phyloP scores from a whole-genome alignment of 2,113 vertebrate species.

The Psittacus erithacus region DNA sequence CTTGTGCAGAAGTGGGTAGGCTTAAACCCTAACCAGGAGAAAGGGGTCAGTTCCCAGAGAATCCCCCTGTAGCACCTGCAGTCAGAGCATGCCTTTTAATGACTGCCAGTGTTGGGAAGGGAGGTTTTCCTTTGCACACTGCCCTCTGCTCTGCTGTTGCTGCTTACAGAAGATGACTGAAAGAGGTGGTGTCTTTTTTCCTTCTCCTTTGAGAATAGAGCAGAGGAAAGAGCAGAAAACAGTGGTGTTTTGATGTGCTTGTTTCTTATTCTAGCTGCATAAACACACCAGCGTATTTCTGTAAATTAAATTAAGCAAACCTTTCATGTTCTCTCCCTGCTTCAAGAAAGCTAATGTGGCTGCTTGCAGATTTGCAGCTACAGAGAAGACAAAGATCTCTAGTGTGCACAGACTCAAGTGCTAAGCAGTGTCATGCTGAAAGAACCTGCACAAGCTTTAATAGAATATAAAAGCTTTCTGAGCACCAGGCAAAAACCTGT shows the following conservation, averaged over 20 bases:
- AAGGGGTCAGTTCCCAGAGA: not conserved
- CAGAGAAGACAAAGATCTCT: not conserved
- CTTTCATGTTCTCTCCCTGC: constrained; percentile 11
- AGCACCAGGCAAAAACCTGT: not conserved
- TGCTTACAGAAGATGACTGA: not conserved
- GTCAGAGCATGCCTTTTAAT: not conserved
- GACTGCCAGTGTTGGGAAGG: not conserved
- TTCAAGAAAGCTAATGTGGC: constrained; percentile 6
- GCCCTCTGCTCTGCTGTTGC: not conserved
- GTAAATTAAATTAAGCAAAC: constrained; percentile 43
- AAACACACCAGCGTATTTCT: not conserved
- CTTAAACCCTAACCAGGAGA: not conserved
- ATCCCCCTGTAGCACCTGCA: not conserved
- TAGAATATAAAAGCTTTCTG: constrained; percentile 34
- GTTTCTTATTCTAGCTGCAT: constrained; percentile 23
- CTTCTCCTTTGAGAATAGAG: not conserved
- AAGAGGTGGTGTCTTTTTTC: not conserved
- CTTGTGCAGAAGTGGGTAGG: not conserved
- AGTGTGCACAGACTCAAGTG: not conserved
- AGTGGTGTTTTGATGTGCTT: not conserved
- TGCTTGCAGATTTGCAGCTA: constrained; percentile 37
- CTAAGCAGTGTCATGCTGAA: not conserved
- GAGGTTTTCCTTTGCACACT: not conserved
- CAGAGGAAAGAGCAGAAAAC: not conserved
- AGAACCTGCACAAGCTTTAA: not conserved